Evolutionary conservation across 2,113 vertebrate species (phyloP), one percentile per base, ranked within the genome.

Genomic region (Serinus canaria): DNA sequence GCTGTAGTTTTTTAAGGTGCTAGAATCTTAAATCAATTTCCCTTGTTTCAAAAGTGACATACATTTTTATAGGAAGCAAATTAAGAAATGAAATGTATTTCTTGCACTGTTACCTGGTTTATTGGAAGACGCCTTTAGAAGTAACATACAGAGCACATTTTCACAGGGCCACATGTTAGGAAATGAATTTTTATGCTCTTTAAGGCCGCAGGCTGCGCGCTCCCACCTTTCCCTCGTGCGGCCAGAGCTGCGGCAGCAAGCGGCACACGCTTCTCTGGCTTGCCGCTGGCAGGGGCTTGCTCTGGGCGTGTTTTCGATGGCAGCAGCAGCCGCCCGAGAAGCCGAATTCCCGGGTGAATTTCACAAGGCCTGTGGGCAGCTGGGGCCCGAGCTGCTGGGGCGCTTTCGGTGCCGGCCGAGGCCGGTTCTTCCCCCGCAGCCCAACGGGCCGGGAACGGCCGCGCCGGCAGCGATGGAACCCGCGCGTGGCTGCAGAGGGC

Each of bases 1-100:
- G 95, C 69, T 98, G 97, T 31, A 98, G 96, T 39, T 98, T 96
- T 98, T 98, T 98, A 72, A 99, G 91, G 68, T 92, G 93, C 46
- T 92, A 90, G 31, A 99, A 95, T 86, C 39, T 39, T 39, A 35
- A 84, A 39, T 78, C 41, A 15, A 30, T 35, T 59, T 78, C 24
- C 17, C 10, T 62, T 10, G 15, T 79, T 78, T 78, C 20, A 55
- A 28, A 85, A 64, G 14, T 41, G 3, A 73, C 59, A 58, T 47
- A 53, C 8, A 13, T 5, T 67, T 79, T 13, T 50, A 13, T 59
- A n/a, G 53, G 53, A 86, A 90, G 79, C 31, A 17, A 39, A 21
- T 15, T 27, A 64, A 47, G 16, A 46, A 73, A 52, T 55, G 49
- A 60, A 74, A 87, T 77, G 41, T 0, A 19, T 73, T n/a, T 85